phyloP scores from a whole-genome alignment of 2,888 invertebrate species.

The Portevinia maculata region DNA sequence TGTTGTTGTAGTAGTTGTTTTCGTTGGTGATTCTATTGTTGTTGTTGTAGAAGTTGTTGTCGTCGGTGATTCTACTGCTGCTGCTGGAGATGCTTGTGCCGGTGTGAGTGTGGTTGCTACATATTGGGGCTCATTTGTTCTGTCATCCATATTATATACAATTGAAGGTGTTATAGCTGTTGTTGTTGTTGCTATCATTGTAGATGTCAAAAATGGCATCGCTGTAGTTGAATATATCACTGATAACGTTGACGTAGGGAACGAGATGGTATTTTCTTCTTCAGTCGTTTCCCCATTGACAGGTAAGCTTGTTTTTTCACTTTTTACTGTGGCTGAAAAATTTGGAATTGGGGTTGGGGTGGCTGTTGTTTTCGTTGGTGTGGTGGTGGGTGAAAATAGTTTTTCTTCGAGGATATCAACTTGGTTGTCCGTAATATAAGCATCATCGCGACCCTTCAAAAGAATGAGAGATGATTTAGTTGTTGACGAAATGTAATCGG shows the following conservation, averaged over 20 bases:
- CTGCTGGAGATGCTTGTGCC: slow-evolving; percentile 33
- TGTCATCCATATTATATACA: slow-evolving; percentile 57
- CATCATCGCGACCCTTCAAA: slow-evolving; percentile 17
- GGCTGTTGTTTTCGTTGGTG: slow-evolving; percentile 30
- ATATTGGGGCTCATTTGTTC: slow-evolving; percentile 50
- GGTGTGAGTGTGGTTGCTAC: slow-evolving; percentile 45
- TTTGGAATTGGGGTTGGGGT: slow-evolving; percentile 27
- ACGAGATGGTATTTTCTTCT: slow-evolving; percentile 60
- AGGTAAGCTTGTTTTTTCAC: slow-evolving; percentile 49
- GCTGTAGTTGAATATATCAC: slow-evolving; percentile 63
- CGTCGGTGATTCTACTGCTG: slow-evolving; percentile 23
- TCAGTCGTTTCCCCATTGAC: slow-evolving; percentile 42
- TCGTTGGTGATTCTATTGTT: slow-evolving; percentile 4
- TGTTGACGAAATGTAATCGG: slow-evolving; percentile 26
- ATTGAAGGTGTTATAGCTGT: slow-evolving; percentile 43
- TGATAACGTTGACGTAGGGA: slow-evolving; percentile 52
- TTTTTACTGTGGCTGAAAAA: slow-evolving; percentile 26
- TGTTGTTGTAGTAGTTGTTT: slow-evolving; percentile 47
- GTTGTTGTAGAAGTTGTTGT: slow-evolving; percentile 47
- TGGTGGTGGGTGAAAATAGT: slow-evolving; percentile 64
- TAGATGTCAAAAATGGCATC: slow-evolving; percentile 60
- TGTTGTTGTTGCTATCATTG: slow-evolving; percentile 55
- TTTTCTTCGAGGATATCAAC: slow-evolving; percentile 63
- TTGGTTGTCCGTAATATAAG: slow-evolving; percentile 74
- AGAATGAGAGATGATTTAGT: not conserved